Percentiles rank a stretch among this genome's conserved stretches.
These are phyloP conservation scores for Octodonta nipae DNA, from an alignment of 2,888 invertebrate genomes.

Conservation along the genomic window DNA sequence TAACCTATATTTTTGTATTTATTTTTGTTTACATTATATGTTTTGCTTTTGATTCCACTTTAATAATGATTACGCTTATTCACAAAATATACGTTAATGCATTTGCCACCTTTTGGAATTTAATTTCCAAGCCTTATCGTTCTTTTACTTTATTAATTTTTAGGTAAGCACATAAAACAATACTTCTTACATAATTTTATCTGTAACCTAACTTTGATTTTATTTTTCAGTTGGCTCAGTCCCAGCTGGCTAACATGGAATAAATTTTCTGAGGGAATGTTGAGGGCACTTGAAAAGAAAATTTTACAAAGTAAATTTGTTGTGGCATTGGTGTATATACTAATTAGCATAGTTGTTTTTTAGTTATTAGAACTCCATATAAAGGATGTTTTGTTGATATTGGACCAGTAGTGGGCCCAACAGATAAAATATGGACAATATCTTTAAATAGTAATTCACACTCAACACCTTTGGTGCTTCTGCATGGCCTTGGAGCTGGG, in stretches of 20 bases:
- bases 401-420: slow-evolving; percentile 45
- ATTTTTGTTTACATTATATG: too few relatives aligned
- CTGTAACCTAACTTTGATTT: too few relatives aligned
- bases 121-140: slow-evolving; percentile 7
- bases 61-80: too few relatives aligned
- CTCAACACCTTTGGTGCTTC: slow-evolving; percentile 71
- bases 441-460: slow-evolving; percentile 46
- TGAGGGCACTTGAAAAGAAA: slow-evolving; percentile 67
- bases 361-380: slow-evolving; percentile 38
- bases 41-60: too few relatives aligned
- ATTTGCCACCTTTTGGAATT: slow-evolving; percentile 6
- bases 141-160: slow-evolving; percentile 8
- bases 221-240: slow-evolving; percentile 26
- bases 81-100: too few relatives aligned
- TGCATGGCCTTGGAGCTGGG: slow-evolving; percentile 91
- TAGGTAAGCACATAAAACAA: slow-evolving; percentile 11
- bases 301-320: slow-evolving; percentile 74
- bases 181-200: too few relatives aligned
- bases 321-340: background rate
- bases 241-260: slow-evolving; percentile 62
- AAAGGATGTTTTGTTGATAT: slow-evolving; percentile 41
- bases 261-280: slow-evolving; percentile 62
- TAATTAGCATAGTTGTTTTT: slow-evolving; percentile 11
- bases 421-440: slow-evolving; percentile 55
- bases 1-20: too few relatives aligned